phyloP scores from a whole-genome alignment of 2,797 vertebrate genomes.

The Austrolebias charrua region DNA sequence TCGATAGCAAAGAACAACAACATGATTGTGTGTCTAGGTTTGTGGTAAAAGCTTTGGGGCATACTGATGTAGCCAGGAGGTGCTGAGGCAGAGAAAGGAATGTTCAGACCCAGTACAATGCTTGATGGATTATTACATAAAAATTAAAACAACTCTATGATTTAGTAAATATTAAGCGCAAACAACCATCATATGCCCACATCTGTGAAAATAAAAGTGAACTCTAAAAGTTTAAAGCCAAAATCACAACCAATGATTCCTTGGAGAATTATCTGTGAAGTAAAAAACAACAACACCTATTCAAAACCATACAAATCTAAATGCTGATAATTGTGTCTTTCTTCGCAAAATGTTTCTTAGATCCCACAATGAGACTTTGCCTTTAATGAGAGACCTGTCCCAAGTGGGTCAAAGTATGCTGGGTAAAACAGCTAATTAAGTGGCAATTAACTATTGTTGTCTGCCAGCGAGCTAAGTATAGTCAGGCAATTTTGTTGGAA shows the following conservation, averaged over 20 bases:
- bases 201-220: conserved; percentile 47
- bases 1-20: conserved; percentile 47
- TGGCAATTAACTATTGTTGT: conserved; percentile 80
- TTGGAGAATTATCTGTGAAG: conserved; percentile 42
- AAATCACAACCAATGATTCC: conserved; percentile 34
- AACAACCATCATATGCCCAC: conserved; percentile 15
- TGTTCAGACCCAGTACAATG: conserved; percentile 45
- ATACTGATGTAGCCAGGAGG: conserved; percentile 75
- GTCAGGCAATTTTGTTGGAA: conserved; percentile 68
- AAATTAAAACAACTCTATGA: background rate
- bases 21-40: conserved; percentile 41
- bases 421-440: conserved; percentile 80
- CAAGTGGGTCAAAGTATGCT: conserved; percentile 76
- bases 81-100: conserved; percentile 55
- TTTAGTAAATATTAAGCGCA: conserved; percentile 5
- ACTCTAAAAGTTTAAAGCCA: conserved; percentile 50
- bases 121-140: background rate
- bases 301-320: conserved; percentile 52
- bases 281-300: conserved; percentile 57
- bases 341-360: conserved; percentile 47
- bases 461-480: conserved; percentile 75
- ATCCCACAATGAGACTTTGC: conserved; percentile 50
- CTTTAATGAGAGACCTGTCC: conserved; percentile 82
- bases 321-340: conserved; percentile 69
- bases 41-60: conserved; percentile 65